These are phyloP conservation scores for Entelurus aequoreus DNA, from an alignment of 2,113 vertebrate genomes.

Conservation along the genomic window DNA sequence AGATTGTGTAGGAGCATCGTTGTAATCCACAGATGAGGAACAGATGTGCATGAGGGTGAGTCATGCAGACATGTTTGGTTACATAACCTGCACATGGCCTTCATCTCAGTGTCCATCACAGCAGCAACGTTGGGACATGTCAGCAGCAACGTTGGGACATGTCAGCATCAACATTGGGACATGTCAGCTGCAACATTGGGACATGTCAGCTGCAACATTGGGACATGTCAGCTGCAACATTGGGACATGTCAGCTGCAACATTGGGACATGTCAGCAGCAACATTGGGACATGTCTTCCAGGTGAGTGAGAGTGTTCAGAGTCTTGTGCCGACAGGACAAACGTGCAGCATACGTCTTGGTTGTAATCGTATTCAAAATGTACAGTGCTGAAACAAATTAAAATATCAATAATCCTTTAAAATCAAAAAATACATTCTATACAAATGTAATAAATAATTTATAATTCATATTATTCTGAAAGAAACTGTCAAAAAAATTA, in stretches of 20 bases:
- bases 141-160: background rate
- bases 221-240: background rate
- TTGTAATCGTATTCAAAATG: no score
- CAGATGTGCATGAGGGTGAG: conserved; percentile 38
- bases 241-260: background rate
- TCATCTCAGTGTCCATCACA: conserved; percentile 35
- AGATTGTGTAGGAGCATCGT: background rate
- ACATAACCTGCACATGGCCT: conserved; percentile 6
- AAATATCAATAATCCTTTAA: no score
- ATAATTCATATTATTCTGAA: no score
- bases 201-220: background rate
- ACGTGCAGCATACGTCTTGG: no score
- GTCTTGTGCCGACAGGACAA: conserved; percentile 35
- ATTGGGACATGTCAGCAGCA: background rate
- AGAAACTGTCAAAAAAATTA: no score
- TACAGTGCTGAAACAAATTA: no score
- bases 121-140: conserved; percentile 1
- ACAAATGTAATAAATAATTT: no score
- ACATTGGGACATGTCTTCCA: conserved; percentile 1
- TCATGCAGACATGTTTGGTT: conserved; percentile 36
- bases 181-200: background rate
- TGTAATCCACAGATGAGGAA: background rate
- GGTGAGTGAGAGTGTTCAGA: conserved; percentile 14
- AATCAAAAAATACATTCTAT: no score
- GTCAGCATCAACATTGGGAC: background rate